phyloP scores from a whole-genome alignment of 2,113 vertebrate genomes.

The Oplegnathus fasciatus region DNA sequence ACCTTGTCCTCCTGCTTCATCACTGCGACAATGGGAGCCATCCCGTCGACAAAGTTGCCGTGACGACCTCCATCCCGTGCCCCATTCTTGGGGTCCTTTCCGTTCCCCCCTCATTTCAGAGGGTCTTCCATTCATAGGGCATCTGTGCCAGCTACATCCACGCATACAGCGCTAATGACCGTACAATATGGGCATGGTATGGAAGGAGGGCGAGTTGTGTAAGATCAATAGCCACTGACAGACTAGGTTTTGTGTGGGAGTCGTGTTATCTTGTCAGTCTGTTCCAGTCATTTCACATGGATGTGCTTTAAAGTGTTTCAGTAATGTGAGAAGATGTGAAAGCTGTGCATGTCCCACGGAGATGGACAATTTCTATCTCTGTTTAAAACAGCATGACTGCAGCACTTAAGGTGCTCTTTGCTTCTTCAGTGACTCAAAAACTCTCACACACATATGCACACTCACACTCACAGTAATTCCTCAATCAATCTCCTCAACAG shows the following conservation, averaged over 20 bases:
- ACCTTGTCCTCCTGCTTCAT: slow-evolving; percentile 69
- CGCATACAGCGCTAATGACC: slow-evolving; percentile 50
- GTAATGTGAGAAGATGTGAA: slow-evolving; percentile 3
- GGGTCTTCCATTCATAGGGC: slow-evolving; percentile 82
- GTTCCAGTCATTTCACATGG: slow-evolving; percentile 12
- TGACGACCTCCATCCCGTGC: slow-evolving; percentile 81
- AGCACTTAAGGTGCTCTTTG: not conserved
- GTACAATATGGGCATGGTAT: slow-evolving; percentile 38
- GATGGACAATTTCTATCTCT: not conserved
- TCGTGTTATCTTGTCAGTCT: not conserved
- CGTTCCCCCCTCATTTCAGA: slow-evolving; percentile 61
- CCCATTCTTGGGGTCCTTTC: slow-evolving; percentile 58
- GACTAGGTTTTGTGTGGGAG: slow-evolving; percentile 1
- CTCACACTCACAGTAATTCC: slow-evolving; percentile 49
- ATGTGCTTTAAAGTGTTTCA: slow-evolving; percentile 13
- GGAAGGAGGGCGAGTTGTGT: not conserved
- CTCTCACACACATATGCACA: slow-evolving; percentile 18
- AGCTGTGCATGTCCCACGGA: not conserved
- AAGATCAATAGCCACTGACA: slow-evolving; percentile 49
- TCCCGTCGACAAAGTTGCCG: slow-evolving; percentile 79
- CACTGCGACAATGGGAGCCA: slow-evolving; percentile 77
- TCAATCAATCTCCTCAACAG: slow-evolving; percentile 51
- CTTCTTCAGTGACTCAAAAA: slow-evolving; percentile 15
- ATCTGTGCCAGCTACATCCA: slow-evolving; percentile 71
- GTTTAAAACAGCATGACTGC: not conserved